Evolutionary conservation across 2,113 vertebrate species (phyloP).

Genomic region (Pristiophorus japonicus): DNA sequence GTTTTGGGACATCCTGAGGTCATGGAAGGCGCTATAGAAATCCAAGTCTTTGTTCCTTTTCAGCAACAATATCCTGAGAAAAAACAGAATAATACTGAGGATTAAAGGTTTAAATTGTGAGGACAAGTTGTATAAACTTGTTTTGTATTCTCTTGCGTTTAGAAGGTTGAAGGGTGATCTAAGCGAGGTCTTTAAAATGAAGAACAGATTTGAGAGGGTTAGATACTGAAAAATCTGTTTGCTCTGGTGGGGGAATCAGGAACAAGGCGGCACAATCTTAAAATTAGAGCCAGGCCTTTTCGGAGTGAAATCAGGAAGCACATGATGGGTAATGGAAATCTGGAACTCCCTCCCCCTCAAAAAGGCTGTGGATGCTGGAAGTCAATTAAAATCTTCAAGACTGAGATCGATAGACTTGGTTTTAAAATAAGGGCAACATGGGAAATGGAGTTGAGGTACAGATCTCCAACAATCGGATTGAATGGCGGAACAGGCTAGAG

Average conservation of each 20-base stretch:
- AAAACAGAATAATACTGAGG: not conserved
- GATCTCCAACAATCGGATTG: not conserved
- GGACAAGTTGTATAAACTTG: not conserved
- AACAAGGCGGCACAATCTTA: not conserved
- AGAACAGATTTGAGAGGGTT: not conserved
- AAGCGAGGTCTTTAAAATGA: not conserved
- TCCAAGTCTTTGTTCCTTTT: not conserved
- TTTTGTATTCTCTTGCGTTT: not conserved
- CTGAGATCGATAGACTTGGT: not conserved
- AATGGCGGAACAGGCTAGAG: not conserved
- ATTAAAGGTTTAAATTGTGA: not conserved
- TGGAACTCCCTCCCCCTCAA: not conserved
- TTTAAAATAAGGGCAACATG: not conserved
- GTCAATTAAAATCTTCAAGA: not conserved
- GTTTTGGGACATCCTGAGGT: no score
- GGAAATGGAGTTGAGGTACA: not conserved
- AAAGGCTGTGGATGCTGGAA: not conserved
- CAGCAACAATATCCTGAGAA: not conserved
- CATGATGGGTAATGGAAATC: not conserved
- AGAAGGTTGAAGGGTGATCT: no score
- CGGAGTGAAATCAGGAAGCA: not conserved
- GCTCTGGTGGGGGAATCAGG: not conserved
- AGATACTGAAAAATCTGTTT: not conserved
- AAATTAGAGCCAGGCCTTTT: not conserved
- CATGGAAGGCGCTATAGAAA: not conserved